Conservation (phyloP, 2,888 invertebrate species). For the Thecophora atra region DNA sequence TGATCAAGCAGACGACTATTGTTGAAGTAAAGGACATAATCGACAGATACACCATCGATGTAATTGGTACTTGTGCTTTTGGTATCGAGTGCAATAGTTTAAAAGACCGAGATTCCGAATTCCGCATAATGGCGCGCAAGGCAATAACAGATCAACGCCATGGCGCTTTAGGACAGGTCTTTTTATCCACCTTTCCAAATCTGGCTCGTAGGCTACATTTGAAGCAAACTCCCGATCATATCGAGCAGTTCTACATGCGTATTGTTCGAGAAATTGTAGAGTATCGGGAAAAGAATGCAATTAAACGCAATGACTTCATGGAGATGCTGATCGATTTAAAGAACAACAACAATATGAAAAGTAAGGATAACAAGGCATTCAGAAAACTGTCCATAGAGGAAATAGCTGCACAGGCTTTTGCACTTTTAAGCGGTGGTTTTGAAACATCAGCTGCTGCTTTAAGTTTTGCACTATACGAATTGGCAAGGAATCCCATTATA, state of each 20-base stretch:
- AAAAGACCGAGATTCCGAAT: constrained; percentile 60
- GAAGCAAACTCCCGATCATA: constrained; percentile 42
- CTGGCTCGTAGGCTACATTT: constrained; percentile 43
- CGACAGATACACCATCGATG: constrained; percentile 67
- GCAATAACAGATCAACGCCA: constrained; percentile 44
- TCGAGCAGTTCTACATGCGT: constrained; percentile 50
- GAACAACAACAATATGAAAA: constrained; percentile 48
- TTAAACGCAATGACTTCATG: constrained; percentile 65
- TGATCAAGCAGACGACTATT: constrained; percentile 35
- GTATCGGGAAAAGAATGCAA: constrained; percentile 55
- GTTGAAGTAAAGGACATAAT: constrained; percentile 64
- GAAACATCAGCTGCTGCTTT: constrained; percentile 68
- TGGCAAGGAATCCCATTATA: constrained; percentile 65
- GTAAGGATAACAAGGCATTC: constrained; percentile 47
- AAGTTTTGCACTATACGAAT: constrained; percentile 67
- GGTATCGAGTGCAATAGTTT: constrained; percentile 66
- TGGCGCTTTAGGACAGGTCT: constrained; percentile 23
- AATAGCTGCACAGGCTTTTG: constrained; percentile 68
- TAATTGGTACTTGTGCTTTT: constrained; percentile 67
- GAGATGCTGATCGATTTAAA: constrained; percentile 63
- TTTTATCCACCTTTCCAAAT: constrained; percentile 41
- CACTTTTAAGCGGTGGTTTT: constrained; percentile 69
- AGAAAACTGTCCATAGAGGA: constrained; percentile 60
- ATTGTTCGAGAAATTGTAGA: constrained; percentile 64
- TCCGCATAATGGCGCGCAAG: constrained; percentile 53